Evolutionary conservation across 2,797 vertebrate species (phyloP), one percentile per base, ranked within the genome.

Genomic region (Enteromius fasciolatus): DNA sequence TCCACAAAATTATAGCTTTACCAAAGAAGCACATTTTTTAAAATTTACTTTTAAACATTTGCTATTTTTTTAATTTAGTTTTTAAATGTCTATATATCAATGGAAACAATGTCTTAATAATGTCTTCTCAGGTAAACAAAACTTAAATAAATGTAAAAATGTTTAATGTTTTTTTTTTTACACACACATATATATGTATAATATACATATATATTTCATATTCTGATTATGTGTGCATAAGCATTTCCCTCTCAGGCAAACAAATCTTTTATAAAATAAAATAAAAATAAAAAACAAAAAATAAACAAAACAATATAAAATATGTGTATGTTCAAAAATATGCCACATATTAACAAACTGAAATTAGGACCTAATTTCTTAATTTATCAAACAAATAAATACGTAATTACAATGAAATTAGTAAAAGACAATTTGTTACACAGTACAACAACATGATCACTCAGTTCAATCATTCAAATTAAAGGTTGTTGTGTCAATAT

Each of bases 401-500:
- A 14, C 76, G 46, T 76, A 31, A 31, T 31, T 31, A 31, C 28
- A 68, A 44, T 69, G 17, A 15, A 15, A 57, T 69, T 28, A 15
- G 5, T 28, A 12, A 68, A 82, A 52, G 6, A 17, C 52, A n/a
- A 50, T 54, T 52, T 25, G 2, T n/a, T 18, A 46, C 18, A 61
- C 3, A 15, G 7, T 36, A 80, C 59, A 80, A 48, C 31, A 61
- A 64, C 20, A 64, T 46, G 18, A 66, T 67, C 20, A 2, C 72
- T 68, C 12, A 57, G 57, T 9, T 48, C 25, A n/a, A 46, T 36
- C 14, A 59, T 36, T 77, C n/a, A 68, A 68, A 74, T 66, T 7
- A 79, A 78, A 31, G 44, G 33, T n/a, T 39, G 39, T 70, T 72
- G 46, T 68, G 50, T 28, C 52, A 78, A 50, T 61, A 59, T 18